Percentiles rank a stretch among this genome's conserved stretches.
phyloP scores from a whole-genome alignment of 1,140 invertebrate species.

The Aphis gossypii region DNA sequence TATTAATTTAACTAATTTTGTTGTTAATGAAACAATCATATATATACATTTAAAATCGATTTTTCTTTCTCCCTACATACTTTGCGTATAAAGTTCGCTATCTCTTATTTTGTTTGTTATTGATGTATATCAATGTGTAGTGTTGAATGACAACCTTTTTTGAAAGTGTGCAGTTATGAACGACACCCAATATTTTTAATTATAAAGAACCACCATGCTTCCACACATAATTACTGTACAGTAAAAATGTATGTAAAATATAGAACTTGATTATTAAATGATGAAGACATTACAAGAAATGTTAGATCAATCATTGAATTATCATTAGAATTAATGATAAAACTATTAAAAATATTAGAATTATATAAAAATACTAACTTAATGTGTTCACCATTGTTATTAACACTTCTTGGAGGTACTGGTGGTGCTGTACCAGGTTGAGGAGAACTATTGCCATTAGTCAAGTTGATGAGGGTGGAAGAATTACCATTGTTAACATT shows the following conservation, averaged over 20 bases:
- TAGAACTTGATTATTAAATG: neutral
- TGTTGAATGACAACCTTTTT: no score
- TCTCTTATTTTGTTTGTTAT: no score
- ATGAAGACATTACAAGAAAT: neutral
- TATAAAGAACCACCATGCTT: neutral
- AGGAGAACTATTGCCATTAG: constrained; percentile 63
- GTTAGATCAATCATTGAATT: neutral
- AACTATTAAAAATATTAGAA: neutral
- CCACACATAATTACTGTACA: neutral
- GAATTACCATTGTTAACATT: constrained; percentile 60
- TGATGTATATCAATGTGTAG: no score
- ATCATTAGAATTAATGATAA: neutral
- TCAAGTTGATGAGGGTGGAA: constrained; percentile 60
- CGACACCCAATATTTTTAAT: no score
- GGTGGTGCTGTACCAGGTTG: constrained; percentile 44
- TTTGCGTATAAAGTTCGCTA: no score
- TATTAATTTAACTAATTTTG: no score
- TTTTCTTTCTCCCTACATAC: no score
- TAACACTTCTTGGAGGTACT: constrained; percentile 56
- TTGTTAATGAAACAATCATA: no score
- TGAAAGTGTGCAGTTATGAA: no score
- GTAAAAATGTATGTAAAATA: neutral
- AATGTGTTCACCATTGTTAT: constrained; percentile 48
- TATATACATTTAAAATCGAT: no score
- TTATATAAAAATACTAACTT: constrained; percentile 33